Base-by-base conservation (phyloP, 2,888 invertebrate genomes). In the Leptinotarsa peninsularis region DNA sequence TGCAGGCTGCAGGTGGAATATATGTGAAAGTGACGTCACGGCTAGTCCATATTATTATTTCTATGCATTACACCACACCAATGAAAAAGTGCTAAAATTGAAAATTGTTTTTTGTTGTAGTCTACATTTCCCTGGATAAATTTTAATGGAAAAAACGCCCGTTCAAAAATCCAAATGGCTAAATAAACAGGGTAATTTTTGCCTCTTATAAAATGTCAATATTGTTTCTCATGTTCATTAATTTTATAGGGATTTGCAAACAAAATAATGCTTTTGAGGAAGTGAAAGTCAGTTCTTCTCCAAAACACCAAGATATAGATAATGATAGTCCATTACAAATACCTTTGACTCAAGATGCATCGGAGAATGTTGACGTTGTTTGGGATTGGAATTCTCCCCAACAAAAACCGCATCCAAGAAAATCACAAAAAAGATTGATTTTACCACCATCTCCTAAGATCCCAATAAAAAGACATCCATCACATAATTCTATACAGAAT, bases 381-480 rank as follows among this genome's bases (percentile, higher is more conserved):
- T 90, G 90, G 90, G 90, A 90, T 78, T 90, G 90, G 90, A 88
- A 89, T 78, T 88, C 87, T 21, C 86, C 89, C 2, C 80, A 84
- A 76, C 80, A 83, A 4, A 85, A 83, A 78, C 80, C 82, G 49
- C 58, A 75, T 54, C 77, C 79, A 33, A 82, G 76, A 75, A 78
- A 76, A 67, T 58, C 70, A 33, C 77, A 80, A 69, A 82, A 78
- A 75, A 75, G 80, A 49, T 67, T 82, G 43, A 54, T 79, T 67
- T 71, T 79, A 4, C 81, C 81, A 66, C 82, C 84, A 17, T 84
- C 86, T 4, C 86, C 87, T n/a, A 86, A 86, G 79, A 74, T 84
- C 10, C 81, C 85, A 2, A 70, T 85, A n/a, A 86, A 85, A 77
- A 81, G 83, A 67, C 81, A 84, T 71, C 80, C 83, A 4, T 85